Conservation (phyloP, 2,888 invertebrate species). For the Lathronympha strigana region DNA sequence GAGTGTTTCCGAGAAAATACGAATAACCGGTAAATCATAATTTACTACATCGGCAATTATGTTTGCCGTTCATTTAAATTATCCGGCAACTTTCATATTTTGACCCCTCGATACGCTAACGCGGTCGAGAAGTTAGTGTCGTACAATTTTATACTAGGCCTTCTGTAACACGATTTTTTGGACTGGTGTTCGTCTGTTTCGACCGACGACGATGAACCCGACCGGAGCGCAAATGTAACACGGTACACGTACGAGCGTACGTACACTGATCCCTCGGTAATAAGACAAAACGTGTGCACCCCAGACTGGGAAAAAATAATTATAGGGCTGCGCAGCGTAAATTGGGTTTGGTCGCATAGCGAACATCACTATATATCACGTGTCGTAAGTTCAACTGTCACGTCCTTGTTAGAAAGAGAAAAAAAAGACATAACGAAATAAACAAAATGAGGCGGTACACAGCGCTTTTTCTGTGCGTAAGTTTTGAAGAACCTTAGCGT, state of each 20-base stretch:
- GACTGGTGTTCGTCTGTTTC: constrained; percentile 52
- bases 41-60: too few relatives aligned
- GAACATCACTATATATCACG: constrained; percentile 23
- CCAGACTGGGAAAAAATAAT: constrained; percentile 62
- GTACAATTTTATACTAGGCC: too few relatives aligned
- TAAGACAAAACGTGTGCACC: constrained; percentile 64
- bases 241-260: constrained; percentile 47
- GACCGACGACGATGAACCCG: constrained; percentile 37
- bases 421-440: background rate
- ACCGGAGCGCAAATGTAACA: constrained; percentile 16
- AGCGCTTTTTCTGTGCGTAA: too few relatives aligned
- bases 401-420: constrained; percentile 2
- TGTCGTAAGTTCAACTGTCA: constrained; percentile 27
- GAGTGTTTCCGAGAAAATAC: too few relatives aligned
- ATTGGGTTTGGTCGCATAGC: constrained; percentile 55
- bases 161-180: too few relatives aligned
- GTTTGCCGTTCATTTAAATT: too few relatives aligned
- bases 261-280: constrained; percentile 70
- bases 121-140: too few relatives aligned
- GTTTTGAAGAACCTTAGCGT: too few relatives aligned
- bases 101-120: too few relatives aligned
- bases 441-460: too few relatives aligned
- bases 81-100: too few relatives aligned
- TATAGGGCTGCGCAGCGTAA: constrained; percentile 59
- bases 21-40: too few relatives aligned